Evolutionary conservation across 2,888 invertebrate genomes (phyloP).

Genomic region (Branchipolynoe longqiensis): DNA sequence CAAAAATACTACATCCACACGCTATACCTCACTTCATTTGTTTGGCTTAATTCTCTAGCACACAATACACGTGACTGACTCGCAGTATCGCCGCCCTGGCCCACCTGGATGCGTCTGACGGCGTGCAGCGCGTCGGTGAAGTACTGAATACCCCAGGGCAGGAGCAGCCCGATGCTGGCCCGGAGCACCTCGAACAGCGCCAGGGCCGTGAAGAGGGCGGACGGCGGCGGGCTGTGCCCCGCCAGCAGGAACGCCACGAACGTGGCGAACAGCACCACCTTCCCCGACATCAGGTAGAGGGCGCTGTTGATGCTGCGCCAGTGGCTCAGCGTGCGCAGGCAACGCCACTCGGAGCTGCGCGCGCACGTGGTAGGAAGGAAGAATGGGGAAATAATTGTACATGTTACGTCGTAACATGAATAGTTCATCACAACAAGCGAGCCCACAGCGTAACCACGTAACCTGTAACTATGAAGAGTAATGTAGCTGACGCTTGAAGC

Average conservation of each 20-base stretch:
- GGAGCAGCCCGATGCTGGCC: slow-evolving; percentile 70
- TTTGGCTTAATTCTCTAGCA: no score
- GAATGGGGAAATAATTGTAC: neutral
- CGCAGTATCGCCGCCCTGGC: no score
- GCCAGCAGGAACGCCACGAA: slow-evolving; percentile 68
- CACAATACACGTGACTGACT: no score
- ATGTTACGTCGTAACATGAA: no score
- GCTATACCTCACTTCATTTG: no score
- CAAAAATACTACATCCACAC: no score
- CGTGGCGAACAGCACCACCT: slow-evolving; percentile 71
- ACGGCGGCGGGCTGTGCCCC: slow-evolving; percentile 64
- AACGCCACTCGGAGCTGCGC: slow-evolving; percentile 61
- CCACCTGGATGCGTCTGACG: slow-evolving; percentile 70
- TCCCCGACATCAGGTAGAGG: slow-evolving; percentile 70
- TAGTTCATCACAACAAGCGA: no score
- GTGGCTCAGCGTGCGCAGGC: slow-evolving; percentile 58
- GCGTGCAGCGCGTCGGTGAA: slow-evolving; percentile 69
- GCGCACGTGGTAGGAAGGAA: neutral
- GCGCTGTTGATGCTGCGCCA: slow-evolving; percentile 70
- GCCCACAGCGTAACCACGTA: no score
- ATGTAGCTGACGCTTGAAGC: no score
- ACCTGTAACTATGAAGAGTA: no score
- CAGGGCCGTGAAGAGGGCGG: slow-evolving; percentile 70
- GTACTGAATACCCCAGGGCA: slow-evolving; percentile 71
- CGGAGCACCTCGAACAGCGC: slow-evolving; percentile 71